Evolutionary conservation across 2,797 vertebrate species (phyloP).

Genomic region (Microchirus variegatus): DNA sequence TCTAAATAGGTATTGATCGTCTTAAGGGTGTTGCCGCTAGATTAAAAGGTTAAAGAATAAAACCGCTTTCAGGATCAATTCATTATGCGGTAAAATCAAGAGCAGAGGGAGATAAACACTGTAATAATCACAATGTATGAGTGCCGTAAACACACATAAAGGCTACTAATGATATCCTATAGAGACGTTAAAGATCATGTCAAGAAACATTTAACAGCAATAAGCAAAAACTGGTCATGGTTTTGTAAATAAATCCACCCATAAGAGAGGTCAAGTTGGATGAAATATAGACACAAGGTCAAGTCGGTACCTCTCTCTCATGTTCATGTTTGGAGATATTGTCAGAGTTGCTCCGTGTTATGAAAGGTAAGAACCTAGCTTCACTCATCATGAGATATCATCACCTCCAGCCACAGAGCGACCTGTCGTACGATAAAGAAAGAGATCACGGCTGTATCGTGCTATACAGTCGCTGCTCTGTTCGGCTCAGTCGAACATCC

Average conservation of each 20-base stretch:
- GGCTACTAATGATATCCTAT: conserved; percentile 26
- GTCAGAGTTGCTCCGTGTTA: conserved; percentile 14
- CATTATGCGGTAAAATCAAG: conserved; percentile 74
- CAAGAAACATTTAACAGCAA: conserved; percentile 17
- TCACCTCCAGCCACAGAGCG: conserved; percentile 11
- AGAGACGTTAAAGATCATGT: conserved; percentile 38
- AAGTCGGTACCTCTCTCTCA: background rate
- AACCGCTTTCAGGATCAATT: conserved; percentile 74
- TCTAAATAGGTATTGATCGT: conserved; percentile 79
- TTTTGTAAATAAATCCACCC: conserved; percentile 7
- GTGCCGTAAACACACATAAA: conserved; percentile 1
- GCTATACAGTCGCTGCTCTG: background rate
- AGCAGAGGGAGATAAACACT: conserved; percentile 54
- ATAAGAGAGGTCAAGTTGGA: background rate
- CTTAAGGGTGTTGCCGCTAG: conserved; percentile 73
- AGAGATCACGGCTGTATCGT: background rate
- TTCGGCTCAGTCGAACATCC: conserved; percentile 23
- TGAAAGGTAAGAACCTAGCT: conserved; percentile 1
- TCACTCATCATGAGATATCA: conserved; percentile 31
- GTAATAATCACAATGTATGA: conserved; percentile 60
- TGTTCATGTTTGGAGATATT: conserved; percentile 17
- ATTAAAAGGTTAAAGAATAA: conserved; percentile 82
- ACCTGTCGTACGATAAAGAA: conserved; percentile 22
- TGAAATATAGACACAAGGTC: conserved; percentile 30
- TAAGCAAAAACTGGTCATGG: conserved; percentile 3